phyloP scores from a whole-genome alignment of 2,888 invertebrate genomes.

The Octodonta nipae region DNA sequence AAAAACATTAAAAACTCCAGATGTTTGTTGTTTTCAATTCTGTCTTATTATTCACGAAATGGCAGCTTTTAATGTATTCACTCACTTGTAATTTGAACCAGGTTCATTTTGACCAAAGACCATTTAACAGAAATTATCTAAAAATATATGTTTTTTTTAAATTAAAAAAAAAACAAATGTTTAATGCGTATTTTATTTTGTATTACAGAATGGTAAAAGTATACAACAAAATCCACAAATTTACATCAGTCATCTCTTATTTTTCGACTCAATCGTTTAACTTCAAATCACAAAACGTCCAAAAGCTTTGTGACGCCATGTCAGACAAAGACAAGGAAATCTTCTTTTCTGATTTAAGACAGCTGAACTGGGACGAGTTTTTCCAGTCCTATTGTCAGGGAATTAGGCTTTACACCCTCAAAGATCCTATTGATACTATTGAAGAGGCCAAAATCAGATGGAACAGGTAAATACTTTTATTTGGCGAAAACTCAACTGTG shows the following conservation, averaged over 20 bases:
- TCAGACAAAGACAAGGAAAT: conserved; percentile 42
- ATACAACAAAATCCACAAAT: conserved; percentile 68
- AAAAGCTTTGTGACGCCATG: too few relatives aligned
- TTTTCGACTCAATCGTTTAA: conserved; percentile 63
- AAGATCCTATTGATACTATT: conserved; percentile 59
- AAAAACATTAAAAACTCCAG: too few relatives aligned
- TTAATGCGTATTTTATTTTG: conserved; percentile 3
- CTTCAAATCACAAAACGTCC: too few relatives aligned
- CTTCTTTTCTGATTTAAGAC: conserved; percentile 65
- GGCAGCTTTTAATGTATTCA: too few relatives aligned
- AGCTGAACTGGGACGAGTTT: too few relatives aligned
- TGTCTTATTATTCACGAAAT: too few relatives aligned
- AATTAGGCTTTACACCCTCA: conserved; percentile 60
- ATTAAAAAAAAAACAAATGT: too few relatives aligned
- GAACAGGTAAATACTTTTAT: conserved; percentile 17
- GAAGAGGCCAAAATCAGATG: conserved; percentile 38
- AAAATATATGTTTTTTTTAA: too few relatives aligned
- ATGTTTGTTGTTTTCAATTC: too few relatives aligned
- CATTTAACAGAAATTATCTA: too few relatives aligned
- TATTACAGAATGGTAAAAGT: conserved; percentile 56
- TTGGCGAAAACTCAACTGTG: conserved; percentile 2
- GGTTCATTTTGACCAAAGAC: too few relatives aligned
- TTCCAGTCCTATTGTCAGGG: conserved; percentile 59
- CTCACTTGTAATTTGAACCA: too few relatives aligned
- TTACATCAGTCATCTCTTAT: conserved; percentile 57